Percentiles rank a stretch among this genome's conserved stretches.
phyloP scores from a whole-genome alignment of 2,797 vertebrate genomes.

The Melanotaenia trifasciata region DNA sequence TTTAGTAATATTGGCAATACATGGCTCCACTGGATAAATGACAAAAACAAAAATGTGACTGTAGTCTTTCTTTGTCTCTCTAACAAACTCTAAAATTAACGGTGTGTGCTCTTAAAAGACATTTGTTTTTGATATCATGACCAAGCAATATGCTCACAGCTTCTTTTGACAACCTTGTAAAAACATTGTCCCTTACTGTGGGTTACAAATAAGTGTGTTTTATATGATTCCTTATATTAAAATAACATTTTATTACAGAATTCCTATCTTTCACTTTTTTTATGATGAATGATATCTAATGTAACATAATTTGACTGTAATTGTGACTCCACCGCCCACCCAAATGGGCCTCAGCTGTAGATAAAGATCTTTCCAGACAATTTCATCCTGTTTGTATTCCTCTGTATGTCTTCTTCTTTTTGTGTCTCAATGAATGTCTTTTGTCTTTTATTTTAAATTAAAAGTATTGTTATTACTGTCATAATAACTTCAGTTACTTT shows the following conservation, averaged over 20 bases:
- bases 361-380: constrained; percentile 66
- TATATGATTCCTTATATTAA: background rate
- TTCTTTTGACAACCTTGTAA: background rate
- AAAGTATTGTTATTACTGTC: constrained; percentile 7
- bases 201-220: background rate
- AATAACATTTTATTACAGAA: background rate
- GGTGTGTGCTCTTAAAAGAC: background rate
- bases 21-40: background rate
- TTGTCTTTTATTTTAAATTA: constrained; percentile 10
- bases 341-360: constrained; percentile 54
- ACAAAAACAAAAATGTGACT: background rate
- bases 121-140: background rate
- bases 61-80: background rate
- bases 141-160: background rate
- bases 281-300: constrained; percentile 44
- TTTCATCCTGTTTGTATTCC: constrained; percentile 39
- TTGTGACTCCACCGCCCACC: constrained; percentile 41
- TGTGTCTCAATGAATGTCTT: constrained; percentile 7
- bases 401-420: constrained; percentile 3
- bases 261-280: constrained; percentile 8
- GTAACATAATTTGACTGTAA: constrained; percentile 69
- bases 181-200: background rate
- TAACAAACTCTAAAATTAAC: background rate
- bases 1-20: background rate
- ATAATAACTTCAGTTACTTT: background rate